Conservation (phyloP, 2,113 vertebrate species). For the Lampris megalopsis region DNA sequence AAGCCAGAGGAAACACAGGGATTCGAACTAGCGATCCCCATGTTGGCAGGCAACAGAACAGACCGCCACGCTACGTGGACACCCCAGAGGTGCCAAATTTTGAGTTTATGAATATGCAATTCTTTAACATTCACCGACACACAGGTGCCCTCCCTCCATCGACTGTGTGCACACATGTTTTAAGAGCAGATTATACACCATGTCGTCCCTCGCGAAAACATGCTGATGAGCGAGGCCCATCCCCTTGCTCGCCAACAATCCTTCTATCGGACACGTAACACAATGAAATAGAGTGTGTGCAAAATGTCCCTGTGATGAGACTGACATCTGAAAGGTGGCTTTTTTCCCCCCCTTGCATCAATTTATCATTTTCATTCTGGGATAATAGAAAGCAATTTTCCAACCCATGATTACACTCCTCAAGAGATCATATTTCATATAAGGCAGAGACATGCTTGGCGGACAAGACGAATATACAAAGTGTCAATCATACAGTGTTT, state of each 20-base stretch:
- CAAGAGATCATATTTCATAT: conserved; percentile 74
- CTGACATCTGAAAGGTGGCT: conserved; percentile 68
- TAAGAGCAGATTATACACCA: conserved; percentile 54
- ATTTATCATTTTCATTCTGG: conserved; percentile 75
- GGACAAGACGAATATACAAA: conserved; percentile 68
- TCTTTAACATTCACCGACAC: conserved; percentile 15
- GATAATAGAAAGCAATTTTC: conserved; percentile 79
- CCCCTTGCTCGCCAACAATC: conserved; percentile 60
- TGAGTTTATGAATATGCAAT: conserved; percentile 25
- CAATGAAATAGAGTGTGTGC: conserved; percentile 64
- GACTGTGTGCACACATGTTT: conserved; percentile 43
- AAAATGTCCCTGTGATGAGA: conserved; percentile 65
- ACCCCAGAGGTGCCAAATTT: conserved; percentile 27
- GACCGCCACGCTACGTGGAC: too few relatives aligned
- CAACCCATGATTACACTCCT: conserved; percentile 76
- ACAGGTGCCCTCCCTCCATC: conserved; percentile 8
- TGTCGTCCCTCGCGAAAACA: conserved; percentile 50
- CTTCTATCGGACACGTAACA: conserved; percentile 55
- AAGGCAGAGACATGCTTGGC: conserved; percentile 62
- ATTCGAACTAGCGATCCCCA: too few relatives aligned
- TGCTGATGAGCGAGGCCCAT: conserved; percentile 61
- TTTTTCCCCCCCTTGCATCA: conserved; percentile 36
- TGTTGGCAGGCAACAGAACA: too few relatives aligned
- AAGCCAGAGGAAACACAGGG: too few relatives aligned
- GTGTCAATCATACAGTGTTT: conserved; percentile 70